These are phyloP conservation scores for Rhinella marina DNA, from an alignment of 2,797 vertebrate species.

Conservation along the genomic window DNA sequence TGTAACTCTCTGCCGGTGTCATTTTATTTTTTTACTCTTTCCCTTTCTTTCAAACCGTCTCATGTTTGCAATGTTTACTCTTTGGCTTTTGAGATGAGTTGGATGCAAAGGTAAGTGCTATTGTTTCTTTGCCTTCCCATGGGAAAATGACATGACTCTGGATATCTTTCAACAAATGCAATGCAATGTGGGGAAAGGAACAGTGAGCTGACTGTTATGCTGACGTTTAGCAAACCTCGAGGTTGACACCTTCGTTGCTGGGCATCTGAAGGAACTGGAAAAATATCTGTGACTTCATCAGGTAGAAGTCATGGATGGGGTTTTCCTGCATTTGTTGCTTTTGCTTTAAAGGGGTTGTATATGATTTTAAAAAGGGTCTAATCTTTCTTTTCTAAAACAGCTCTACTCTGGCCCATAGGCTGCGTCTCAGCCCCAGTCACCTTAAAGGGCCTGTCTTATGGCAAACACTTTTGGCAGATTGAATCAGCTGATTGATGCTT, in stretches of 20 bases:
- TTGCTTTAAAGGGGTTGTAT: background rate
- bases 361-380: background rate
- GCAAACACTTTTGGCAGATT: background rate
- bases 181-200: conserved; percentile 71
- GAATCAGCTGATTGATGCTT: background rate
- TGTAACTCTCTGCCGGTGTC: conserved; percentile 68
- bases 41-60: conserved; percentile 61
- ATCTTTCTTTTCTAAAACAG: background rate
- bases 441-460: too few species aligned
- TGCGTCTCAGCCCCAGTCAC: background rate
- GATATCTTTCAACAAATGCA: conserved; percentile 72
- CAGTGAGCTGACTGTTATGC: conserved; percentile 64
- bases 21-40: conserved; percentile 57
- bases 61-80: conserved; percentile 73
- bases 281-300: background rate
- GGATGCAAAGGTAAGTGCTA: conserved; percentile 77
- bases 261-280: background rate
- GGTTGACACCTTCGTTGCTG: conserved; percentile 53
- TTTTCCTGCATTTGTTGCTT: background rate
- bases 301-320: background rate
- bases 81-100: conserved; percentile 73
- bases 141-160: conserved; percentile 76
- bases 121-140: conserved; percentile 82
- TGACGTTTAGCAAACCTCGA: conserved; percentile 64
- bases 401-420: background rate